A percentile compares a stretch with the other conserved stretches of the same genome.
Conservation (phyloP, 2,113 vertebrate genomes). For the Tautogolabrus adspersus region DNA sequence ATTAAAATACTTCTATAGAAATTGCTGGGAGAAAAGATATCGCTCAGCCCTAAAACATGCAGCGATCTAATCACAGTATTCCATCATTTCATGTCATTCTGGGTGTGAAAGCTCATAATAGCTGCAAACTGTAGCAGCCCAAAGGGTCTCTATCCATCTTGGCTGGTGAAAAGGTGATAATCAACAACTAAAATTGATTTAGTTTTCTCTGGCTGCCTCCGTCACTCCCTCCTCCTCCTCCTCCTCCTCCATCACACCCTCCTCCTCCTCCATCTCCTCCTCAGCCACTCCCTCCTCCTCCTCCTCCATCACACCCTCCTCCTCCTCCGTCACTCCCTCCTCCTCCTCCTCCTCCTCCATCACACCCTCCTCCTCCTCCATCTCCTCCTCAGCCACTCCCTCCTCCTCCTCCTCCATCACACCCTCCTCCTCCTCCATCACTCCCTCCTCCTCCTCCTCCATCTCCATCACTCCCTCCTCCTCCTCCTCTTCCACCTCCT, state of each 20-base stretch:
- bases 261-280: slow-evolving; percentile 25
- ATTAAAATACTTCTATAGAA: too few species aligned
- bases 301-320: slow-evolving; percentile 9
- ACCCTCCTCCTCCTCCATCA: slow-evolving; percentile 13
- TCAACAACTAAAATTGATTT: slow-evolving; percentile 72
- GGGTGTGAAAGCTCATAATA: slow-evolving; percentile 12
- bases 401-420: too few species aligned
- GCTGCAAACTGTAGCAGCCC: not conserved
- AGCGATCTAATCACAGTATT: not conserved
- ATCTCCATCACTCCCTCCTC: slow-evolving; percentile 30
- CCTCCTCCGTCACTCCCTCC: not conserved
- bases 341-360: too few species aligned
- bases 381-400: too few species aligned
- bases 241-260: slow-evolving; percentile 26
- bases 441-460: slow-evolving; percentile 21
- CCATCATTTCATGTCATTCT: slow-evolving; percentile 3
- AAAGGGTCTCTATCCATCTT: slow-evolving; percentile 19
- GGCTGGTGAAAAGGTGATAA: slow-evolving; percentile 53
- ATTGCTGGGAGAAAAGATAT: too few species aligned
- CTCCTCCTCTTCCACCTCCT: not conserved
- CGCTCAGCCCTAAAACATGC: too few species aligned
- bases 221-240: slow-evolving; percentile 18
- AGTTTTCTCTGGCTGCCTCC: slow-evolving; percentile 42
- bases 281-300: slow-evolving; percentile 16
- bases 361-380: too few species aligned